Conservation (phyloP, 1,140 invertebrate genomes). For the Calycopis cecrops region DNA sequence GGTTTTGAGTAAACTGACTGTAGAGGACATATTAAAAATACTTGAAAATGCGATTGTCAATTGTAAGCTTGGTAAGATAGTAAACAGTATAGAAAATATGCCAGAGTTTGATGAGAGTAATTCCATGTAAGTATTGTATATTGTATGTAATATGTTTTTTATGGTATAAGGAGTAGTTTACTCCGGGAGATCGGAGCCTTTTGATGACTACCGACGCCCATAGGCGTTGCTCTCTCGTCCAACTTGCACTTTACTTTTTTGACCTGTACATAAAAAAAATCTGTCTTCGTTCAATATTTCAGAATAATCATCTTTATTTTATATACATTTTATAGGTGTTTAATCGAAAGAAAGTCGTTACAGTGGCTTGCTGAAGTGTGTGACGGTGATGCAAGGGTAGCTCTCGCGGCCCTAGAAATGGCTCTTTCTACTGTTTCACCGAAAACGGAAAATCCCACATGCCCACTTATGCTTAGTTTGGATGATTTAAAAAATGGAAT, state of each 20-base stretch:
- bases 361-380: slow-evolving; percentile 83
- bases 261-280: too few relatives aligned
- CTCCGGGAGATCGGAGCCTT: too few relatives aligned
- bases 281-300: not conserved
- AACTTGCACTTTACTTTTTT: too few relatives aligned
- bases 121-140: slow-evolving; percentile 28
- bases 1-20: slow-evolving; percentile 82
- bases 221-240: too few relatives aligned
- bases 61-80: slow-evolving; percentile 42
- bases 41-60: slow-evolving; percentile 76
- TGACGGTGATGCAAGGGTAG: slow-evolving; percentile 89
- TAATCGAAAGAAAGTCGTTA: slow-evolving; percentile 79
- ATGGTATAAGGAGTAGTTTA: too few relatives aligned
- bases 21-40: slow-evolving; percentile 78
- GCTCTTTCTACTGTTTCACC: slow-evolving; percentile 75
- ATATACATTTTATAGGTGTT: slow-evolving; percentile 26
- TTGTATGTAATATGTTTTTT: too few relatives aligned
- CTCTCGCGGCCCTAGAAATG: slow-evolving; percentile 85
- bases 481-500: slow-evolving; percentile 80
- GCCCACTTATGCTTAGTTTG: slow-evolving; percentile 72
- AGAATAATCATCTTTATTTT: not conserved
- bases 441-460: slow-evolving; percentile 33
- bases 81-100: slow-evolving; percentile 25
- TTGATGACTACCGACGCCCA: too few relatives aligned
- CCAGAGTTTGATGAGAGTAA: slow-evolving; percentile 6